Base-by-base conservation (phyloP, 2,797 vertebrate genomes). In the Cryptoblepharus egeriae region DNA sequence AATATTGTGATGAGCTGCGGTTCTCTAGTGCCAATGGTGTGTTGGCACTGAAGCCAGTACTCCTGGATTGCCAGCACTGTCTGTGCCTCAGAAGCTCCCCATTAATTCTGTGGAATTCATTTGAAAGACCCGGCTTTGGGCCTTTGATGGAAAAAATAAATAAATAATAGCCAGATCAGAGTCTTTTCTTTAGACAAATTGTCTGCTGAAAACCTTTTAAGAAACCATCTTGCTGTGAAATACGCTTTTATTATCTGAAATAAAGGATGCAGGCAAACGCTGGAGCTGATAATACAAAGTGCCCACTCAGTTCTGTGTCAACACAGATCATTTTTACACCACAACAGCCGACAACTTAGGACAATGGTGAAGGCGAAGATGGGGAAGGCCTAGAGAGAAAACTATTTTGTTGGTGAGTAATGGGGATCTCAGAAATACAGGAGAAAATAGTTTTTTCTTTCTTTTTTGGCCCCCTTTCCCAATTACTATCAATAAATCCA, bases 171-270 rank as follows among this genome's bases (percentile, higher is more conserved):
- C 70, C 79, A 42, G 11, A 87, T 75, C 80, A 76, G 77, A 77
- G 49, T 70, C 77, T 85, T 68, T 75, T 85, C 77, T 91, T 88
- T 60, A 88, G 79, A 91, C 42, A 79, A 89, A 90, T 84, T 86
- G 80, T 84, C 81, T 68, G 68, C 55, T 39, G 71, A 89, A 91
- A 90, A 79, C 79, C 89, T 87, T 93, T 90, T 85, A 91, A 79
- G 85, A 92, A 92, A 88, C 73, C 75, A 82, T 84, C 87, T 92
- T 85, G 65, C 88, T 92, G 86, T 91, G 92, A 91, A 91, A 92
- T 91, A 92, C 0, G 0, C 80, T 90, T 90, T 75, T 86, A 63
- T 91, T 93, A 70, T 82, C 77, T 89, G 85, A 90, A 93, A 87
- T 89, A 87, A 89, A 91, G 85, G 83, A 87, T 81, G 75, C 5